Conservation (phyloP, 1,140 invertebrate species). For the Cryptotermes secundus region DNA sequence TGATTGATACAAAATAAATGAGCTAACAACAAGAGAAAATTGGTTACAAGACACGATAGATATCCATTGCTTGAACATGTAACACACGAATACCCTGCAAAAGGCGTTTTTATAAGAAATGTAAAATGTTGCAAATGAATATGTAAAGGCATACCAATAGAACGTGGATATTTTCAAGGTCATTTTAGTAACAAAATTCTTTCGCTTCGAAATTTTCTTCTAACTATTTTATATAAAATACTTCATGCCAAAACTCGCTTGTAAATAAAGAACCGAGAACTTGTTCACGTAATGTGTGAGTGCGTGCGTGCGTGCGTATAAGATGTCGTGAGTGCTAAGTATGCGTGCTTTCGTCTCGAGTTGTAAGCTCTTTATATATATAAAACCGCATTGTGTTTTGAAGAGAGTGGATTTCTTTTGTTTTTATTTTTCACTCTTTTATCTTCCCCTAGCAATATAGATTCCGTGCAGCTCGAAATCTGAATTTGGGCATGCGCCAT, state of each 20-base stretch:
- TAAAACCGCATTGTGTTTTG: neutral
- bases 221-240: neutral
- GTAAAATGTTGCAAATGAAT: too few relatives aligned
- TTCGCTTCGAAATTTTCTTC: neutral
- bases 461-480: neutral
- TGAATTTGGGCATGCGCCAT: neutral
- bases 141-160: too few relatives aligned
- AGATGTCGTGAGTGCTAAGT: neutral
- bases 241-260: neutral
- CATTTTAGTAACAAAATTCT: neutral
- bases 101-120: too few relatives aligned
- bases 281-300: neutral
- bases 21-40: too few relatives aligned
- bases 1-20: too few relatives aligned
- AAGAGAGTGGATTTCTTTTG: neutral
- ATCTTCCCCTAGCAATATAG: neutral
- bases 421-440: neutral
- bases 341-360: neutral
- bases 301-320: neutral
- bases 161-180: neutral
- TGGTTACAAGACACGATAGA: too few relatives aligned
- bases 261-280: neutral
- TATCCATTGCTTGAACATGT: too few relatives aligned
- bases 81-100: too few relatives aligned
- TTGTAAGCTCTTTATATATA: neutral